Percentiles rank a stretch among this genome's conserved stretches.
phyloP scores from a whole-genome alignment of 2,797 vertebrate genomes.

The Salmo trutta region DNA sequence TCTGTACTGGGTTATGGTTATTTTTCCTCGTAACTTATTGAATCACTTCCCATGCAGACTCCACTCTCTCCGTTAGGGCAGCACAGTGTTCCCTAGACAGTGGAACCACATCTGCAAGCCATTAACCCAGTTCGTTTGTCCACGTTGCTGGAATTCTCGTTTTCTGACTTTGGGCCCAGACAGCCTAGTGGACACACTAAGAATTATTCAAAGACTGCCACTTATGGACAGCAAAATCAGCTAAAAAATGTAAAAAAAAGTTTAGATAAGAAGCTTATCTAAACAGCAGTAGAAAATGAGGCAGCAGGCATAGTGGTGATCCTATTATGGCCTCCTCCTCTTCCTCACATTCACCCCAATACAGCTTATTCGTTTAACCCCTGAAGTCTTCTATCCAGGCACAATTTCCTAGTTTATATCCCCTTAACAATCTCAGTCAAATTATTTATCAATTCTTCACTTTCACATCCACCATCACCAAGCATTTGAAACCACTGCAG shows the following conservation, averaged over 20 bases:
- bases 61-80: conserved; percentile 40
- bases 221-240: no score
- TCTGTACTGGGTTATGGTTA: conserved; percentile 43
- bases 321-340: not conserved
- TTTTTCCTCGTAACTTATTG: conserved; percentile 59
- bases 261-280: conserved; percentile 21
- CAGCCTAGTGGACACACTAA: conserved; percentile 13
- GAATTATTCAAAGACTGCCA: conserved; percentile 43
- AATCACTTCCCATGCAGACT: conserved; percentile 42
- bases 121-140: conserved; percentile 75
- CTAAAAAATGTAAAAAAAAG: not conserved
- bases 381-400: not conserved
- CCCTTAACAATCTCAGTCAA: not conserved
- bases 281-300: conserved; percentile 19
- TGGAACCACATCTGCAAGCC: conserved; percentile 75
- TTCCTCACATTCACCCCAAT: not conserved
- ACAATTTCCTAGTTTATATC: not conserved
- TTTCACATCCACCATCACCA: not conserved
- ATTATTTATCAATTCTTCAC: not conserved
- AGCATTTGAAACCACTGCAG: not conserved
- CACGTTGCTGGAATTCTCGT: conserved; percentile 71
- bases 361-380: not conserved
- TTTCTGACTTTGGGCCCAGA: conserved; percentile 47
- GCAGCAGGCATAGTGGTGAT: conserved; percentile 17
- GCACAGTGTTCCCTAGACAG: conserved; percentile 47